Conservation (phyloP, 2,113 vertebrate species). For the Pontoporia blainvillei region DNA sequence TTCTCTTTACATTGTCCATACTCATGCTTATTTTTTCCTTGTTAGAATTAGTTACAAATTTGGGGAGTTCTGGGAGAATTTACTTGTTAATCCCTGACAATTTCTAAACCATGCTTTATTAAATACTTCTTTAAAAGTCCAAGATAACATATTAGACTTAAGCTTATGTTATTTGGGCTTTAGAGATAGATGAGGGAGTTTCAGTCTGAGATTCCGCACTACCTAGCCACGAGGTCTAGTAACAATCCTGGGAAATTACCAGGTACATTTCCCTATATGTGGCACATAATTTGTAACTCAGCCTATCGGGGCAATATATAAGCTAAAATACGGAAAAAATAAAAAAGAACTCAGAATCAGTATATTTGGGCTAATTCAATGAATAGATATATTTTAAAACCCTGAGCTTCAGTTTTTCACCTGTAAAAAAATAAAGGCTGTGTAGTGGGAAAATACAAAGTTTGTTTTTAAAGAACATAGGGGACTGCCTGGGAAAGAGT, state of each 20-base stretch:
- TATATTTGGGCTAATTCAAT: background rate
- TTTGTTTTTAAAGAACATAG: background rate
- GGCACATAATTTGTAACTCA: background rate
- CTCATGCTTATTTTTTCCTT: slow-evolving; percentile 52
- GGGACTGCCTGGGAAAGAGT: background rate
- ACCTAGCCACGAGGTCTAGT: background rate
- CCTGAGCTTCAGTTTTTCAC: background rate
- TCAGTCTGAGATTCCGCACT: background rate
- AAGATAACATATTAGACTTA: slow-evolving; percentile 74
- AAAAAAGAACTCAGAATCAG: background rate
- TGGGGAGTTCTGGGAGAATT: slow-evolving; percentile 24
- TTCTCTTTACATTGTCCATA: slow-evolving; percentile 28
- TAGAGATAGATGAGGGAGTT: background rate
- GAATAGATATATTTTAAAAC: background rate
- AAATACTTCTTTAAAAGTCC: slow-evolving; percentile 73
- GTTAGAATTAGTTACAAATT: slow-evolving; percentile 60
- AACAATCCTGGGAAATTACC: background rate
- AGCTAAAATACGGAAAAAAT: background rate
- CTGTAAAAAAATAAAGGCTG: background rate
- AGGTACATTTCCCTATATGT: background rate
- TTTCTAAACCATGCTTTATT: slow-evolving; percentile 66
- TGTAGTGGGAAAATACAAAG: background rate
- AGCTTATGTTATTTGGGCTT: background rate
- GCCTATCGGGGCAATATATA: background rate
- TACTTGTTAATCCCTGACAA: slow-evolving; percentile 69